phyloP scores from a whole-genome alignment of 1,140 invertebrate species.

The Chionoecetes opilio region DNA sequence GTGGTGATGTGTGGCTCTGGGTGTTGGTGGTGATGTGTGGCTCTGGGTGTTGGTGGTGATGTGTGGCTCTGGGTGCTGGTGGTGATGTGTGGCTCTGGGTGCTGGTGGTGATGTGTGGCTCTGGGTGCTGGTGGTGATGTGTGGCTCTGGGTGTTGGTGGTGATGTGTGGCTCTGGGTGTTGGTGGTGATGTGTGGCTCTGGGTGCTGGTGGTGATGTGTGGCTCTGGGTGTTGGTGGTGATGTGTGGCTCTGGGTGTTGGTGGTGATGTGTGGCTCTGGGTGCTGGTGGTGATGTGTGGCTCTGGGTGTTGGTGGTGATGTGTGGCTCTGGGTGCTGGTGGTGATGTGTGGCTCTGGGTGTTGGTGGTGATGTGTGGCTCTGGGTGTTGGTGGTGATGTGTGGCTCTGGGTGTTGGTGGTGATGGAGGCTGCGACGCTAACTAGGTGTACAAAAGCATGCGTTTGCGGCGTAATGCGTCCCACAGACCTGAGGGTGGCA shows the following conservation, averaged over 20 bases:
- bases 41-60: not conserved
- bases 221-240: too few species aligned
- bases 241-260: too few species aligned
- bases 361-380: not conserved
- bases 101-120: not conserved
- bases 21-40: not conserved
- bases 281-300: not conserved
- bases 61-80: not conserved
- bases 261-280: not conserved
- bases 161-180: not conserved
- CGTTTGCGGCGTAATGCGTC: not conserved
- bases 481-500: not conserved
- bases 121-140: not conserved
- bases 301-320: not conserved
- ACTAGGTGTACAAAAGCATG: not conserved
- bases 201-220: not conserved
- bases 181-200: not conserved
- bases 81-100: too few species aligned
- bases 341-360: not conserved
- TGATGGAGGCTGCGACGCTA: not conserved
- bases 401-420: not conserved
- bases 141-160: not conserved
- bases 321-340: not conserved
- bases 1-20: not conserved
- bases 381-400: not conserved